Conservation (phyloP, 1,140 invertebrate species). For the Palaemon carinicauda region DNA sequence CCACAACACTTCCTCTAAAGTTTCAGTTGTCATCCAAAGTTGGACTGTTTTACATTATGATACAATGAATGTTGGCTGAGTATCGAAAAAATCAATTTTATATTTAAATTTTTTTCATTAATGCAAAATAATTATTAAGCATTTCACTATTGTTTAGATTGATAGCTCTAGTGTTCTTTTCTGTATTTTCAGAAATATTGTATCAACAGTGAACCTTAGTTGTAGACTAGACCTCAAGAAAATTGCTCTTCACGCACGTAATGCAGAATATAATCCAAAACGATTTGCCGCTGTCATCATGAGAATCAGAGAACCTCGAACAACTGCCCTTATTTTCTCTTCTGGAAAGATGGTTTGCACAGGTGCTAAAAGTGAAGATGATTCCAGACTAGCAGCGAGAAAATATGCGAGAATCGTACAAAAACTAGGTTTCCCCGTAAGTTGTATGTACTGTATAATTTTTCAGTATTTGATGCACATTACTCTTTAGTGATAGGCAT, state of each 20-base stretch:
- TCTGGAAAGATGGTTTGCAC: constrained; percentile 99
- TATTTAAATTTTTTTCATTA: too few species aligned
- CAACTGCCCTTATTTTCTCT: constrained; percentile 98
- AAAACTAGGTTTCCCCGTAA: constrained; percentile 93
- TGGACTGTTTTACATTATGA: too few species aligned
- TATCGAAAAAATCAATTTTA: not conserved
- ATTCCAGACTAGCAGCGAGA: constrained; percentile 93
- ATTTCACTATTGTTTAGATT: too few species aligned
- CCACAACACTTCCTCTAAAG: too few species aligned
- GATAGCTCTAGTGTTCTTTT: too few species aligned
- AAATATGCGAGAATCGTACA: constrained; percentile 99
- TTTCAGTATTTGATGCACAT: not conserved
- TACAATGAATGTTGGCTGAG: too few species aligned
- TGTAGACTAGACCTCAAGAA: constrained; percentile 96
- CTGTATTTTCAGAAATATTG: constrained; percentile 83
- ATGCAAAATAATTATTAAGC: too few species aligned
- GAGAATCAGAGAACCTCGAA: constrained; percentile 97
- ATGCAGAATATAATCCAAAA: constrained; percentile 99
- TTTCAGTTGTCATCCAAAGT: too few species aligned
- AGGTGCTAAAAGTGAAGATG: constrained; percentile 98
- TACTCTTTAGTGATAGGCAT: not conserved
- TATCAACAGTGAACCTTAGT: constrained; percentile 96
- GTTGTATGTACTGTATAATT: constrained; percentile 61
- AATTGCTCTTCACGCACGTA: constrained; percentile 97
- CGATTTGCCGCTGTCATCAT: constrained; percentile 99